Percentiles rank a stretch among this genome's conserved stretches.
phyloP scores from a whole-genome alignment of 2,113 vertebrate genomes.

The Falco punctatus region DNA sequence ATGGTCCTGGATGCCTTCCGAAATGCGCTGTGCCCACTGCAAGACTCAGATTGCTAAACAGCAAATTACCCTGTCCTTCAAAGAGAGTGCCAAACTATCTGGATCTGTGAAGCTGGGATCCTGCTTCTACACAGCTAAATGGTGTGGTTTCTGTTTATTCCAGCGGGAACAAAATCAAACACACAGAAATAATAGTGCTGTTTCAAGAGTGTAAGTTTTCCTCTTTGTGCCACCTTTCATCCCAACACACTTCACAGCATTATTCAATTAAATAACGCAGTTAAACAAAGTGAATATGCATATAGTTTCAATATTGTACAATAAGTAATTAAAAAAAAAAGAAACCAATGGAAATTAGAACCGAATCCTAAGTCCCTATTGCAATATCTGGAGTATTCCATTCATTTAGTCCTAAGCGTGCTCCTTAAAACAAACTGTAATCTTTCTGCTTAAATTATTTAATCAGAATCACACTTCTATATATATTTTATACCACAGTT shows the following conservation, averaged over 20 bases:
- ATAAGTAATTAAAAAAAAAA: not conserved
- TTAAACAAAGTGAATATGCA: not conserved
- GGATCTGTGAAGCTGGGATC: not conserved
- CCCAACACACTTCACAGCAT: not conserved
- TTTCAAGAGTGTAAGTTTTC: not conserved
- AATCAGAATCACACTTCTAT: not conserved
- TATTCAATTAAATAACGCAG: not conserved
- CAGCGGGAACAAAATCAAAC: not conserved
- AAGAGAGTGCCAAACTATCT: not conserved
- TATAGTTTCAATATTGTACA: not conserved
- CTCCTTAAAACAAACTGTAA: not conserved
- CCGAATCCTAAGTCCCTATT: not conserved
- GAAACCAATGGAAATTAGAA: not conserved
- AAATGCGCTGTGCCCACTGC: not conserved
- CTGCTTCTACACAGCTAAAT: not conserved
- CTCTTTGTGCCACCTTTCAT: not conserved
- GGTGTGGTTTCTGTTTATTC: not conserved
- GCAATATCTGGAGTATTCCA: not conserved
- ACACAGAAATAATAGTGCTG: not conserved
- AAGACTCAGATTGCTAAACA: not conserved
- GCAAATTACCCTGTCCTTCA: not conserved
- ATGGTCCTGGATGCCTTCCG: not conserved
- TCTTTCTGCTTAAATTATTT: not conserved
- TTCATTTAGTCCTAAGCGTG: not conserved
- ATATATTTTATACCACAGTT: not conserved